Evolutionary conservation across 2,888 invertebrate species (phyloP), one percentile per base, ranked within the genome.

Genomic region (Mystacides longicornis): DNA sequence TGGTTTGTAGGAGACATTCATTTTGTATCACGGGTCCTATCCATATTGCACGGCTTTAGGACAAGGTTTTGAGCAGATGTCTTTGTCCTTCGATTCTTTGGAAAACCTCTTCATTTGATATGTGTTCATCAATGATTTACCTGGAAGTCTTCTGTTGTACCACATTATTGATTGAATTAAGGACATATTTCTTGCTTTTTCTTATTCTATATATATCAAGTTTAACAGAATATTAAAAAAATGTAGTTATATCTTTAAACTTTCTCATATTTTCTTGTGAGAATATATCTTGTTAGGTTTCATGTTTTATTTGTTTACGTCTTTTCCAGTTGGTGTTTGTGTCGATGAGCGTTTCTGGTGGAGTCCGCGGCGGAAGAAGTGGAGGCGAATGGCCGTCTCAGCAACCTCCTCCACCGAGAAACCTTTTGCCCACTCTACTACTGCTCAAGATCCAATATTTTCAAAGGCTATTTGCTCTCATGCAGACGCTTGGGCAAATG

Each of bases 401-500:
- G 63, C 82, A 93, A 66, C 90, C 93, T 2, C 87, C 93, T 1
- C 91, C 93, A 18, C 89, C 93, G 0, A 82, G 89, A 52, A 87
- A 93, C 57, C 86, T 88, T 11, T 76, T 94, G 46, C 95, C 95
- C 0, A 93, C 93, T 14, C 77, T 93, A 54, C 72, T 95, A 16
- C 75, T 96, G 5, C 76, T 95, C 31, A 85, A 89, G 67, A 87
- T 93, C 9, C 86, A 86, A 51, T 92, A 93, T 74, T 95, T 95
- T 71, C 89, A 93, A 67, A 91, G 93, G 63, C 79, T 96, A 2
- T 93, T 95, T 71, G 86, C 85, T 31, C 75, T 95, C 42, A 92
- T 95, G 89, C 89, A 93, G 67, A 91, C 89, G 1, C 74, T 96
- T 19, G 92, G 93, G 48, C 86, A 88, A 64, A 89, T 93, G 84